Conservation (phyloP, 2,888 invertebrate species). For the Caenorhabditis sp. region DNA sequence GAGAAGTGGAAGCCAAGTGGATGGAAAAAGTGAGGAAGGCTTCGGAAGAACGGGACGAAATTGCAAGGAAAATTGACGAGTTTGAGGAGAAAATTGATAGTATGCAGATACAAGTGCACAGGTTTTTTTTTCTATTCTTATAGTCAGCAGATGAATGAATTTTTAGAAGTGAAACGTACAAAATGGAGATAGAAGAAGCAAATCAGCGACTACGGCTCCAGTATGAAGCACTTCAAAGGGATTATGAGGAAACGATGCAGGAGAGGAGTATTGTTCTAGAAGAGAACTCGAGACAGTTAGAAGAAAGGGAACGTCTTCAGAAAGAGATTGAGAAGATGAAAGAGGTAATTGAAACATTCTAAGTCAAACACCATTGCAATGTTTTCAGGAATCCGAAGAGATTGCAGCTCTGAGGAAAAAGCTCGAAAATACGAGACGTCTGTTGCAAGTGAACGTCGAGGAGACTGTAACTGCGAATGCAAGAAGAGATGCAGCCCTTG, state of each 20-base stretch:
- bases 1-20: slow-evolving; percentile 69
- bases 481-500: slow-evolving; percentile 59
- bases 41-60: slow-evolving; percentile 66
- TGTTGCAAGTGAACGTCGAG: slow-evolving; percentile 69
- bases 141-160: too few relatives aligned
- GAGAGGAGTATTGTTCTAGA: slow-evolving; percentile 69
- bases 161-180: slow-evolving; percentile 71
- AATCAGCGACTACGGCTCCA: slow-evolving; percentile 66
- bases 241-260: slow-evolving; percentile 79
- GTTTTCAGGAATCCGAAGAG: slow-evolving; percentile 55
- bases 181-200: slow-evolving; percentile 72
- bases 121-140: slow-evolving; percentile 38
- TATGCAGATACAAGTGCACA: slow-evolving; percentile 68
- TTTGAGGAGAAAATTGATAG: slow-evolving; percentile 74
- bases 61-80: slow-evolving; percentile 63
- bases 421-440: slow-evolving; percentile 67
- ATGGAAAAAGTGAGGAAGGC: slow-evolving; percentile 70
- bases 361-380: not conserved
- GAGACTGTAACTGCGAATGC: slow-evolving; percentile 64
- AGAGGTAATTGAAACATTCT: not conserved
- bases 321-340: slow-evolving; percentile 60
- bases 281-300: slow-evolving; percentile 70
- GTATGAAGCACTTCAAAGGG: slow-evolving; percentile 69
- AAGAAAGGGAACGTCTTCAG: slow-evolving; percentile 68
- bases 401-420: slow-evolving; percentile 62